Percentiles rank a stretch among this genome's conserved stretches.
These are phyloP conservation scores for Andrena hattorfiana DNA, from an alignment of 2,888 invertebrate genomes.

Conservation along the genomic window DNA sequence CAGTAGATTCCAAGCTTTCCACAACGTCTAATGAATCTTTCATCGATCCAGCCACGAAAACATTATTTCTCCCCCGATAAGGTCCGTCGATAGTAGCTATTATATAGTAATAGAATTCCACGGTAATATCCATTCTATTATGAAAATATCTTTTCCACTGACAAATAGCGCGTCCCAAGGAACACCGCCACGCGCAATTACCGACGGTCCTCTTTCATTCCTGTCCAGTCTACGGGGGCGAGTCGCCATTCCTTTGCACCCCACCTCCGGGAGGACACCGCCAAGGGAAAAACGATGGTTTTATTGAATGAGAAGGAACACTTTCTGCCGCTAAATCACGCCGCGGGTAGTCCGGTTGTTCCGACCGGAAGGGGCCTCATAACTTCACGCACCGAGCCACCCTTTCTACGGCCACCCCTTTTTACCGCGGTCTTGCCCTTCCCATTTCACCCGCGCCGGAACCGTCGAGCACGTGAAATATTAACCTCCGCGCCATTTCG, in stretches of 20 bases:
- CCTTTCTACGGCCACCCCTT: constrained; percentile 60
- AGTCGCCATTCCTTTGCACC: constrained; percentile 6
- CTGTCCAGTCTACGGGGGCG: constrained; percentile 34
- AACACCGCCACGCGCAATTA: constrained; percentile 38
- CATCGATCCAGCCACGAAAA: constrained; percentile 1
- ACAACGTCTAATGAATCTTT: neutral
- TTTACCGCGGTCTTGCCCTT: constrained; percentile 73
- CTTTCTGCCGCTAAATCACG: constrained; percentile 78
- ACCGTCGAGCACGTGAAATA: constrained; percentile 82
- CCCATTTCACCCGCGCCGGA: constrained; percentile 83
- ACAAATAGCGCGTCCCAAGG: constrained; percentile 48
- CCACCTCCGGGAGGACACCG: constrained; percentile 41
- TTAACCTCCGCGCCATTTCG: constrained; percentile 80
- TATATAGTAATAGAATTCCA: constrained; percentile 36
- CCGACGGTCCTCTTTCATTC: constrained; percentile 30
- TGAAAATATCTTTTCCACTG: constrained; percentile 19
- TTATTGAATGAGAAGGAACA: constrained; percentile 78
- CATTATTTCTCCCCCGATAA: constrained; percentile 22
- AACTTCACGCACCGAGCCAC: constrained; percentile 77
- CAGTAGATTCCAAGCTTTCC: neutral
- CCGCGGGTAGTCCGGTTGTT: constrained; percentile 77
- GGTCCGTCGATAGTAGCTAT: constrained; percentile 26
- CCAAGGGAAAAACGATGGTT: constrained; percentile 70
- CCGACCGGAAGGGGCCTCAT: constrained; percentile 81
- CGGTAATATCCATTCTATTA: constrained; percentile 38